Conservation (phyloP, 2,888 invertebrate species). For the Orthosia gracilis region DNA sequence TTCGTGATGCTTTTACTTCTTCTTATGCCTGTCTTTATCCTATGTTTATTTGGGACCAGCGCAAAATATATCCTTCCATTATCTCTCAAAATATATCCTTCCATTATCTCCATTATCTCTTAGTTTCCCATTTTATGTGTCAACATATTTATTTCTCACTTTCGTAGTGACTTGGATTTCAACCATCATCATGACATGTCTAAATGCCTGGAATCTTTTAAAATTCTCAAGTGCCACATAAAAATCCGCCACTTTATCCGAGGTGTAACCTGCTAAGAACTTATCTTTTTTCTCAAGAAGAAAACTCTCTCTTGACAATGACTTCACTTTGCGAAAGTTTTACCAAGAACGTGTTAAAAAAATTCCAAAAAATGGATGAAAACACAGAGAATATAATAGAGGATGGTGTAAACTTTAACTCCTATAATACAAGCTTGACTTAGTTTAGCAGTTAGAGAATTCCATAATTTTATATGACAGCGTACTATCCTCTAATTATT, state of each 20-base stretch:
- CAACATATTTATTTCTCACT: not conserved
- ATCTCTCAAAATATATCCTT: too few relatives aligned
- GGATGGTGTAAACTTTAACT: not conserved
- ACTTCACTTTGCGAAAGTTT: conserved; percentile 30
- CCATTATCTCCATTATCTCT: too few relatives aligned
- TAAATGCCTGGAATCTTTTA: not conserved
- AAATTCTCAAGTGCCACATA: not conserved
- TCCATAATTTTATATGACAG: too few relatives aligned
- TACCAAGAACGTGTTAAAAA: conserved; percentile 15
- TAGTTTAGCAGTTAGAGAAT: too few relatives aligned
- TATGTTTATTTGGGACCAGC: not conserved
- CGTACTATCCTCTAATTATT: too few relatives aligned
- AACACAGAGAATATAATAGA: too few relatives aligned
- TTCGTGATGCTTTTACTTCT: not conserved
- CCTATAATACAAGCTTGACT: too few relatives aligned
- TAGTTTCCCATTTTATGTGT: not conserved
- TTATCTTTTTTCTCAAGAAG: conserved; percentile 21
- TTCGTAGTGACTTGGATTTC: not conserved
- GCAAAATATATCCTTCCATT: not conserved
- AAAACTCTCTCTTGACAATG: conserved; percentile 11
- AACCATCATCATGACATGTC: not conserved
- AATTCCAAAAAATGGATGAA: conserved; percentile 19
- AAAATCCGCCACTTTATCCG: conserved; percentile 1
- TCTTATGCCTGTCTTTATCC: not conserved
- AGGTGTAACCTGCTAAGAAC: conserved; percentile 14